These are phyloP conservation scores for Drosophila baimaii DNA, from an alignment of 1,140 invertebrate species.

Conservation along the genomic window DNA sequence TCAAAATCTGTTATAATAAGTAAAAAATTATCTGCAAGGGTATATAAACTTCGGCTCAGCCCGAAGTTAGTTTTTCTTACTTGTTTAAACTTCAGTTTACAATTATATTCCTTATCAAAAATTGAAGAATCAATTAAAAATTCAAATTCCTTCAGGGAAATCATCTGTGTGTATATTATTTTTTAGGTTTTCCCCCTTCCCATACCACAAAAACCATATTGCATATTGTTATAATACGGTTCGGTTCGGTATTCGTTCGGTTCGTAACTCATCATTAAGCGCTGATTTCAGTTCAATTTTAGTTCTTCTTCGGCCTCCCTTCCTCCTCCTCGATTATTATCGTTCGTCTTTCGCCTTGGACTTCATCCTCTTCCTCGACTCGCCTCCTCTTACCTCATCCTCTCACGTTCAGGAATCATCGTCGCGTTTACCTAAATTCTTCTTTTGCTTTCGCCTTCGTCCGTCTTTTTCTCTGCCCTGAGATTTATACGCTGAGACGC, in stretches of 20 bases:
- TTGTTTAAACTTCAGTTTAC: too few species aligned
- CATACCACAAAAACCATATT: conserved; percentile 39
- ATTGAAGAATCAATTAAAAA: not conserved
- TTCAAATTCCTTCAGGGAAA: not conserved
- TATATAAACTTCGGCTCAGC: too few species aligned
- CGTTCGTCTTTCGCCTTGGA: conserved; percentile 39
- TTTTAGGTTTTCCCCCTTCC: not conserved
- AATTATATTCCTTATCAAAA: not conserved
- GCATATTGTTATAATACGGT: conserved; percentile 52
- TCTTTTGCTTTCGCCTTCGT: conserved; percentile 30
- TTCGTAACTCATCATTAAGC: conserved; percentile 78
- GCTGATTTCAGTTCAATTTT: conserved; percentile 74
- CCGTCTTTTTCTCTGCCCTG: conserved; percentile 50
- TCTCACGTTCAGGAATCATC: conserved; percentile 40
- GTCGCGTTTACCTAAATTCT: conserved; percentile 64
- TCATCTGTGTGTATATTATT: not conserved
- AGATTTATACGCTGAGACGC: conserved; percentile 77
- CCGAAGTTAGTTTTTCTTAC: too few species aligned
- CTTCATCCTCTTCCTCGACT: conserved; percentile 18
- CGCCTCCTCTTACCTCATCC: conserved; percentile 4
- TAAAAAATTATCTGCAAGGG: too few species aligned
- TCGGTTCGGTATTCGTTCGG: conserved; percentile 24
- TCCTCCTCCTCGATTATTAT: conserved; percentile 67
- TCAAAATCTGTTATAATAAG: too few species aligned
- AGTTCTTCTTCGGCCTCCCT: conserved; percentile 39